Evolutionary conservation across 2,113 vertebrate genomes (phyloP).

Genomic region (Cryptotis parvus): DNA sequence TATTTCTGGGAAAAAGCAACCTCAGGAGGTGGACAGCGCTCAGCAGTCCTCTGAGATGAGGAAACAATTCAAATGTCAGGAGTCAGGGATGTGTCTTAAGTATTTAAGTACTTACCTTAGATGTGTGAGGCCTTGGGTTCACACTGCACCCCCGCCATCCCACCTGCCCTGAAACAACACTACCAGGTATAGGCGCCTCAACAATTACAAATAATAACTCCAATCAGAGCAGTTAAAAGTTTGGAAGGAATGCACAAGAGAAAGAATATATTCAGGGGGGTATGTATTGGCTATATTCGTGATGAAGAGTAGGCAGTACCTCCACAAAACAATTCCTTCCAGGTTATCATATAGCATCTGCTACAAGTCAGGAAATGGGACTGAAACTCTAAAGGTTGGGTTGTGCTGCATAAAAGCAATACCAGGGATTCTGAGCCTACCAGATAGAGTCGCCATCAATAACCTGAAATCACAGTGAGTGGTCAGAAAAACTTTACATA

Average conservation of each 20-base stretch:
- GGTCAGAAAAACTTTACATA: background rate
- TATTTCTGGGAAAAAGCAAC: constrained; percentile 2
- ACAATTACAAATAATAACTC: too few species aligned
- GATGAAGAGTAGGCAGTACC: background rate
- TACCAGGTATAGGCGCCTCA: too few species aligned
- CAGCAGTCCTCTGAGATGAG: background rate
- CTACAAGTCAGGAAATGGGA: background rate
- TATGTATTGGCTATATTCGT: background rate
- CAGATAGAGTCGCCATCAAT: background rate
- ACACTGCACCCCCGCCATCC: too few species aligned
- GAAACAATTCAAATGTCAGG: background rate
- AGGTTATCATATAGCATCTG: background rate
- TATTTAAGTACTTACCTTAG: too few species aligned
- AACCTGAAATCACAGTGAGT: background rate
- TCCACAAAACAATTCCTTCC: background rate
- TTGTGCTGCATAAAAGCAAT: background rate
- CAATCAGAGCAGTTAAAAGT: background rate
- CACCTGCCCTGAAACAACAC: too few species aligned
- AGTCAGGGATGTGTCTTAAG: too few species aligned
- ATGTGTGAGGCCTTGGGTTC: too few species aligned
- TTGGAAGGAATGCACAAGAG: background rate
- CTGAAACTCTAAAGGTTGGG: background rate
- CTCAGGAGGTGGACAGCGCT: background rate
- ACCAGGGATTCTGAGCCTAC: background rate
- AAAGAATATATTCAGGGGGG: background rate